Conservation (phyloP, 2,797 vertebrate species). For the Corythornis leucogaster region DNA sequence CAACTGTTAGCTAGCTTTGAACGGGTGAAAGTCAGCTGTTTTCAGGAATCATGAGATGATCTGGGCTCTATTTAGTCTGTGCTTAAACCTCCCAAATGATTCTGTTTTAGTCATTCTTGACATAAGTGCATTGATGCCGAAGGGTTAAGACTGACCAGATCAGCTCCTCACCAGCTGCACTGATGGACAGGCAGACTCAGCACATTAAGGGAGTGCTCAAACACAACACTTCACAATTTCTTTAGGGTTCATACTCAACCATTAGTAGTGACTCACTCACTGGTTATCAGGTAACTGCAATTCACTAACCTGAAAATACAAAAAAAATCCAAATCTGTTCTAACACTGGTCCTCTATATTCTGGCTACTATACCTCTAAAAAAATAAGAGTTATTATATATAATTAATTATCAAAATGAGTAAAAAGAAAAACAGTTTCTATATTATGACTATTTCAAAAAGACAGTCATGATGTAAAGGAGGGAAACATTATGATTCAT, state of each 20-base stretch:
- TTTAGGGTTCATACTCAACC: neutral
- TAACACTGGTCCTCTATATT: neutral
- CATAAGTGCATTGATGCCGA: neutral
- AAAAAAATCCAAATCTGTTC: neutral
- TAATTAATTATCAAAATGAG: neutral
- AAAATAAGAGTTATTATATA: neutral
- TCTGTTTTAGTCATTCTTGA: neutral
- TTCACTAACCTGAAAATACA: neutral
- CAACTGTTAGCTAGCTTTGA: neutral
- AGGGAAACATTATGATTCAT: neutral
- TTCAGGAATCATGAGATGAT: neutral
- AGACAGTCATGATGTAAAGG: neutral
- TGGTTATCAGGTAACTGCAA: neutral
- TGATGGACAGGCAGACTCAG: neutral
- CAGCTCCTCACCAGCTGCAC: neutral
- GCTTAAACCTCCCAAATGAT: neutral
- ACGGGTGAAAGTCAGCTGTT: neutral
- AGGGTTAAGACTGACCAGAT: neutral
- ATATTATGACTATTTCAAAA: conserved; percentile 1
- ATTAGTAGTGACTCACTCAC: neutral
- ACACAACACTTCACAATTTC: neutral
- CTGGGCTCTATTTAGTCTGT: neutral
- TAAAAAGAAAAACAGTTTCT: neutral
- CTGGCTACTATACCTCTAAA: neutral
- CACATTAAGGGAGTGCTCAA: neutral